Percentiles rank a stretch among this genome's conserved stretches.
These are phyloP conservation scores for Xylota sylvarum DNA, from an alignment of 2,888 invertebrate genomes.

Conservation along the genomic window DNA sequence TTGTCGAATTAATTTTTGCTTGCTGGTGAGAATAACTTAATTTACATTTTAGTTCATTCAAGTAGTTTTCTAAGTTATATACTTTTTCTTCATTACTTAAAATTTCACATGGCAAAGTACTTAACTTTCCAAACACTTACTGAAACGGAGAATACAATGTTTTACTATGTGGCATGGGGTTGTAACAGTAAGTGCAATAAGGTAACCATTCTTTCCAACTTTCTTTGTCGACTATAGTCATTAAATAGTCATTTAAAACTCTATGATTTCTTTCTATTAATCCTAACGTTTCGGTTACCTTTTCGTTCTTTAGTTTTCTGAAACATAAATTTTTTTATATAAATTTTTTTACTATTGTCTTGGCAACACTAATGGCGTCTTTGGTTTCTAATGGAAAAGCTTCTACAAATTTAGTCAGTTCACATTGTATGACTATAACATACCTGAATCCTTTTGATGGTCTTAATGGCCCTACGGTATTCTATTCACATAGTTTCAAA, in stretches of 20 bases:
- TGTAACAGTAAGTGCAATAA: no score
- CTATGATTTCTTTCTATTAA: no score
- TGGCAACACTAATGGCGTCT: slow-evolving; percentile 41
- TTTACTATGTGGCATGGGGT: no score
- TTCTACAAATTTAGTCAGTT: slow-evolving; percentile 36
- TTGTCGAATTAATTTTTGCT: background rate
- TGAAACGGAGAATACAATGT: no score
- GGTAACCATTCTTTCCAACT: no score
- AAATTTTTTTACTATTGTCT: slow-evolving; percentile 46
- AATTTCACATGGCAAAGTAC: background rate
- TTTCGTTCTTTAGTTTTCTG: slow-evolving; percentile 12
- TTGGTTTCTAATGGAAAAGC: slow-evolving; percentile 40
- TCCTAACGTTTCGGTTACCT: slow-evolving; percentile 2
- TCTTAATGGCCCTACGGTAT: background rate
- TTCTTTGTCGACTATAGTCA: no score
- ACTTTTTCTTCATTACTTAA: background rate
- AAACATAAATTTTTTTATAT: slow-evolving; percentile 30
- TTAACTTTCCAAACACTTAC: no score
- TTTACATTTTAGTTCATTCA: background rate
- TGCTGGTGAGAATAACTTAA: background rate
- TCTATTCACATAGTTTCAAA: no score
- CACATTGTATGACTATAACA: slow-evolving; percentile 16
- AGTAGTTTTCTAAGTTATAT: no score
- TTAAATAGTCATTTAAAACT: no score
- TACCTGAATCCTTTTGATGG: background rate